Conservation (phyloP, 1,140 invertebrate species). For the Drosophila jambulina region DNA sequence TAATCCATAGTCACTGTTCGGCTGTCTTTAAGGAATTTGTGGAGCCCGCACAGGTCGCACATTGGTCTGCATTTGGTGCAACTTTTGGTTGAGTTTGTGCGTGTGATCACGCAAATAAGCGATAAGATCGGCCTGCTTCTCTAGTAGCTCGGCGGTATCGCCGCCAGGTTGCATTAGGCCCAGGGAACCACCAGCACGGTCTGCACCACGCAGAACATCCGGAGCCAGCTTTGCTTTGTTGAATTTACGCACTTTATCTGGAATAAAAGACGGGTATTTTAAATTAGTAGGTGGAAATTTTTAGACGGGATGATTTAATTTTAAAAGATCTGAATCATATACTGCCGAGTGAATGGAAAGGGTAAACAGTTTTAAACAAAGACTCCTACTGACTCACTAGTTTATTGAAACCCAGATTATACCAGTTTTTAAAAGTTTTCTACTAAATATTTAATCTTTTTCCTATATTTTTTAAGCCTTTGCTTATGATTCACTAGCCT, state of each 20-base stretch:
- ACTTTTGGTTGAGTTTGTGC: slow-evolving; percentile 85
- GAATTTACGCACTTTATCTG: slow-evolving; percentile 87
- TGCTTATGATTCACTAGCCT: neutral
- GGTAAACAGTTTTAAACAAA: neutral
- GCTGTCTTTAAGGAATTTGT: slow-evolving; percentile 62
- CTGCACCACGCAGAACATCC: slow-evolving; percentile 86
- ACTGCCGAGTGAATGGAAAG: neutral
- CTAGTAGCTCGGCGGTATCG: slow-evolving; percentile 87
- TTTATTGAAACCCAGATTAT: neutral
- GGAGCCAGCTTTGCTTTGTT: slow-evolving; percentile 87
- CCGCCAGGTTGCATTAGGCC: slow-evolving; percentile 87
- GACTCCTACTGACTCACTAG: neutral
- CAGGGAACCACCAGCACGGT: slow-evolving; percentile 86
- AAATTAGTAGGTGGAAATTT: neutral
- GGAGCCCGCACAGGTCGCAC: slow-evolving; percentile 60
- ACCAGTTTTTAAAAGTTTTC: slow-evolving; percentile 6
- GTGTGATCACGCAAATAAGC: slow-evolving; percentile 86
- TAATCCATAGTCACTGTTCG: slow-evolving; percentile 7
- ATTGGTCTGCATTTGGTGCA: slow-evolving; percentile 85
- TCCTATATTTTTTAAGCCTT: neutral
- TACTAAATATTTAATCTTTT: too few relatives aligned
- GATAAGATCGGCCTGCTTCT: slow-evolving; percentile 88
- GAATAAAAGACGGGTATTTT: slow-evolving; percentile 25
- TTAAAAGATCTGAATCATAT: neutral
- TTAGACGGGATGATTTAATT: neutral